Base-by-base conservation (phyloP, 2,113 vertebrate genomes). In the Chaetodon auriga region DNA sequence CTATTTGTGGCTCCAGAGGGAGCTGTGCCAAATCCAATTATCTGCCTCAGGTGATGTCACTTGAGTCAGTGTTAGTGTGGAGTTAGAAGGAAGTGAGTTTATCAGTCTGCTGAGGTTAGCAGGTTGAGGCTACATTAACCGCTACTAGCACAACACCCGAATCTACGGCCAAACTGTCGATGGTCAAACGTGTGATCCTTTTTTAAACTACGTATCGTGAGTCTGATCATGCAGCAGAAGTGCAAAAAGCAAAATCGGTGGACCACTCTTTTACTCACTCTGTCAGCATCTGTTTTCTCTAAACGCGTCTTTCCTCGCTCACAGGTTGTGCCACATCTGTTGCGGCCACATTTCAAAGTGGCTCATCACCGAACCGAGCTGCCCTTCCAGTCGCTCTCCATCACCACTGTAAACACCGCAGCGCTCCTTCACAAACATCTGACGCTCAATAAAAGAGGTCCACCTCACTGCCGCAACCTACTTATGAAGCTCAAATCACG, bases 261-360 rank as follows among this genome's bases (percentile, higher is more conserved):
- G 49, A 41, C 13, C 8, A 3, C 19, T 36, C 48, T 41, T 51
- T 18, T 9, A 46, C 55, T 19, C 43, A 2, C 51, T 72, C 8
- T 10, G 43, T 73, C 68, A 45, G 36, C 45, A 46, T 53, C 18
- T 7, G 11, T 51, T 61, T 68, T 30, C 18, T 57, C 53, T 38
- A 25, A 36, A 55, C 11, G 1, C 11, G n/a, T 63, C 36, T 43
- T 70, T 43, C 6, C 25, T 53, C 48, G 10, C 30, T 58, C 49
- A 9, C 57, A 80, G 14, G 69, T 36, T 46, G 36, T 23, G n/a
- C 57, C 58, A 54, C 68, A 76, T 73, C 36, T 18, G 3, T 48
- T 38, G 18, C 1, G 18, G 6, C 21, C 60, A 46, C 19, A 64
- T 58, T 70, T 69, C 55, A 62, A 21, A 53, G 2, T 3, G 38